Percentiles rank a stretch among this genome's conserved stretches.
phyloP scores from a whole-genome alignment of 2,888 invertebrate genomes.

The Galerucella calmariensis region DNA sequence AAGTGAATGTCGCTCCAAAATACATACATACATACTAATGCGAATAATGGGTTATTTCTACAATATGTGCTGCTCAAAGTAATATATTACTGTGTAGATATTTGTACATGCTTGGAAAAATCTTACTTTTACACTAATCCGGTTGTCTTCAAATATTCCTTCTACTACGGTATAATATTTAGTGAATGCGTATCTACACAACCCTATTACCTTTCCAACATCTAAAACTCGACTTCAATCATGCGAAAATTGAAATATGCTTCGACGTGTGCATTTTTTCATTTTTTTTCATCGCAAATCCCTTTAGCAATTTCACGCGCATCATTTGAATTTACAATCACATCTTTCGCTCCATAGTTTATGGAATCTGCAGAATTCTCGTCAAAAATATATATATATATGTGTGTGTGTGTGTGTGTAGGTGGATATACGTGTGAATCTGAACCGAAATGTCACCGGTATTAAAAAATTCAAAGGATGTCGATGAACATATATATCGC shows the following conservation, averaged over 20 bases:
- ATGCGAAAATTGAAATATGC: constrained; percentile 32
- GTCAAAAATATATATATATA: constrained; percentile 21
- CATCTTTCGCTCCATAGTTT: constrained; percentile 20
- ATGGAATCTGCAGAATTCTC: constrained; percentile 18
- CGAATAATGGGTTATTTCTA: no score
- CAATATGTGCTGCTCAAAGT: no score
- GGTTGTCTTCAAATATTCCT: not conserved
- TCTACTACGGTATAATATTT: not conserved
- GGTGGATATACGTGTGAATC: constrained; percentile 26
- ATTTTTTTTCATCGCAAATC: constrained; percentile 20
- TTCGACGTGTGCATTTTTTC: constrained; percentile 35
- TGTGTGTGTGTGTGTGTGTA: not conserved
- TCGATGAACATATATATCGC: not conserved
- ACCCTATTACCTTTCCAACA: not conserved
- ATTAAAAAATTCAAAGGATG: constrained; percentile 33
- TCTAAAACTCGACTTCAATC: constrained; percentile 27
- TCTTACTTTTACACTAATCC: not conserved
- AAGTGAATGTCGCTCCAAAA: no score
- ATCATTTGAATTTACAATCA: constrained; percentile 37
- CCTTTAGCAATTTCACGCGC: constrained; percentile 34
- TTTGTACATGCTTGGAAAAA: no score
- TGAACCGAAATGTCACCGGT: constrained; percentile 20
- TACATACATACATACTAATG: no score
- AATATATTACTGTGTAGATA: no score
- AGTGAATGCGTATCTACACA: not conserved